Evolutionary conservation across 1,140 invertebrate species (phyloP), one percentile per base, ranked within the genome.

Genomic region (Drosophila busckii): DNA sequence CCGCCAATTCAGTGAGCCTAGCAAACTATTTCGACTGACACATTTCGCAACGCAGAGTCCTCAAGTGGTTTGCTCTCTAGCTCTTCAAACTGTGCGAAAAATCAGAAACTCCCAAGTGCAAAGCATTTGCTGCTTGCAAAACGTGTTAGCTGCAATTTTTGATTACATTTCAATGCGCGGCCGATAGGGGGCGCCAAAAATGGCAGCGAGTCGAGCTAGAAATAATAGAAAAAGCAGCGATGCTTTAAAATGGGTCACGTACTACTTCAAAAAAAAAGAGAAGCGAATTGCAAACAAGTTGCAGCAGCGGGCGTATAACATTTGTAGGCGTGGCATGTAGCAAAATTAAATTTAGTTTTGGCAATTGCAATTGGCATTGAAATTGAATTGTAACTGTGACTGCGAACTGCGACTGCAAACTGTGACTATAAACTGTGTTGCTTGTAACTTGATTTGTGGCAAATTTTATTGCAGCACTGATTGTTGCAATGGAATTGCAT

Each of bases 291-390:
- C 32, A 37, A 12, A 44, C 55, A 58, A 73, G 58, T 50, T 50
- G 22, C 37, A 65, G 45, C 17, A 29, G 38, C 35, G 29, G 17
- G 48, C 9, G 6, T 17, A 15, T 19, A 10, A 17, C 5, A n/a
- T 32, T 12, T 13, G 34, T 61, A 28, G 58, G 58, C 52, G 49
- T 54, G 56, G 50, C 45, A 56, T 80, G 45, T 71, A 69, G 68
- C 59, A 48, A 82, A 80, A 80, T 80, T 73, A 65, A 69, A 73
- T 82, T 80, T 64, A n/a, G n/a, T n/a, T n/a, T n/a, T n/a, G n/a
- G n/a, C 68, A 60, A 60, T 56, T 65, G 41, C 61, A 59, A 48
- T 59, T 50, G 29, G 40, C 41, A 59, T 20, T 49, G n/a, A 38
- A 52, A 32, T 28, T 37, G 31, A 26, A 60, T 31, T 40, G 29